Conservation (phyloP, 1,140 invertebrate species). For the Samia ricini region DNA sequence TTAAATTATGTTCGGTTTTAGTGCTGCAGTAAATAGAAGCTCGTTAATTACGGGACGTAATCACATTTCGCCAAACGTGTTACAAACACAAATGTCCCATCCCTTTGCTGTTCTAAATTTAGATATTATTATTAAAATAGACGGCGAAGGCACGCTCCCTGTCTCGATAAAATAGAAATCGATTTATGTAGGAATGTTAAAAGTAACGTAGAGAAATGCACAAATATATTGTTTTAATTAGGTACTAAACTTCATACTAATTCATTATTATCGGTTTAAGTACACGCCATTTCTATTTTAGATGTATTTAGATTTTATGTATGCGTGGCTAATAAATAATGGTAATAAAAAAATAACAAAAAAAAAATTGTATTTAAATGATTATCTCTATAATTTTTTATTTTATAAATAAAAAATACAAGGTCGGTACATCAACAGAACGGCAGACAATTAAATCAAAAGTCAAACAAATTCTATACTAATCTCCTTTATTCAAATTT, state of each 20-base stretch:
- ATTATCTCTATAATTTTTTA: not conserved
- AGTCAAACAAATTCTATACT: slow-evolving; percentile 5
- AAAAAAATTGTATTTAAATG: not conserved
- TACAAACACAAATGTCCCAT: slow-evolving; percentile 75
- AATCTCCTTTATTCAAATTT: slow-evolving; percentile 11
- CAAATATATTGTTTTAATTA: slow-evolving; percentile 4
- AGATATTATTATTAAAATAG: slow-evolving; percentile 72
- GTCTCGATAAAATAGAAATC: slow-evolving; percentile 67
- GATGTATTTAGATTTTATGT: no score
- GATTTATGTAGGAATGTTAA: slow-evolving; percentile 55
- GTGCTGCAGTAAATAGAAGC: slow-evolving; percentile 62
- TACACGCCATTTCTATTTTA: no score
- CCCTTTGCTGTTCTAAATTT: slow-evolving; percentile 75
- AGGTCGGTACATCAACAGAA: not conserved
- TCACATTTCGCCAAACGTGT: slow-evolving; percentile 77
- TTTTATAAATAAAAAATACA: not conserved
- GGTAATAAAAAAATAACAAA: no score
- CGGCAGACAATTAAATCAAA: not conserved
- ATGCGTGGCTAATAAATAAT: no score
- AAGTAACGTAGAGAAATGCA: not conserved
- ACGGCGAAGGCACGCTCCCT: slow-evolving; percentile 61
- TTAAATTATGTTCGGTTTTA: slow-evolving; percentile 51
- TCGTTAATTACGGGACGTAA: slow-evolving; percentile 74
- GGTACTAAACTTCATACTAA: not conserved
- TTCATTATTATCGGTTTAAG: no score